Percentiles rank a stretch among this genome's conserved stretches.
phyloP scores from a whole-genome alignment of 1,140 invertebrate genomes.

The Acyrthosiphon pisum region DNA sequence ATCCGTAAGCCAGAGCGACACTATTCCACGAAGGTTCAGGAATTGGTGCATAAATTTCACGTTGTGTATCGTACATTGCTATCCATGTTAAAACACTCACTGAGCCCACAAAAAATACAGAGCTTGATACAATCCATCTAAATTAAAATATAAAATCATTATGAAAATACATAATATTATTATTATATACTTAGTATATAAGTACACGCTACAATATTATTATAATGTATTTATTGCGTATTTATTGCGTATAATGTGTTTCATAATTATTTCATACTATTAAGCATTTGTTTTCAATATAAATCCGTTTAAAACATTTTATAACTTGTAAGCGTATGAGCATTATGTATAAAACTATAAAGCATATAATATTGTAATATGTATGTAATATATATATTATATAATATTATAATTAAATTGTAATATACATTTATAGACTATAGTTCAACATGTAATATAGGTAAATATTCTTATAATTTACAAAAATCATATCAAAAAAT shows the following conservation, averaged over 20 bases:
- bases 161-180: not conserved
- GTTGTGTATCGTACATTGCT: constrained; percentile 64
- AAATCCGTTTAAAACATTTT: not conserved
- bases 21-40: constrained; percentile 63
- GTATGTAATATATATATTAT: too few relatives aligned
- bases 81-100: constrained; percentile 69
- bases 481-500: not conserved
- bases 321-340: not conserved
- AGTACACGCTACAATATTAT: not conserved
- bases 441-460: not conserved
- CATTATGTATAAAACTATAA: too few relatives aligned
- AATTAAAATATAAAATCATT: not conserved
- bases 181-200: not conserved
- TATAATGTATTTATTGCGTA: not conserved
- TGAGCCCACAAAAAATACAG: constrained; percentile 67
- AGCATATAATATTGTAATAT: too few relatives aligned
- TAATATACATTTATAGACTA: not conserved
- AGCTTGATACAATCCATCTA: constrained; percentile 69
- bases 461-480: not conserved
- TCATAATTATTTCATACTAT: not conserved
- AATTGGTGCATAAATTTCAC: constrained; percentile 51
- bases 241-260: not conserved
- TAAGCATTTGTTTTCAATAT: not conserved
- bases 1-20: constrained; percentile 70
- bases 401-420: too few relatives aligned